These are phyloP conservation scores for Notocelia uddmanniana DNA, from an alignment of 2,888 invertebrate genomes.

Conservation along the genomic window DNA sequence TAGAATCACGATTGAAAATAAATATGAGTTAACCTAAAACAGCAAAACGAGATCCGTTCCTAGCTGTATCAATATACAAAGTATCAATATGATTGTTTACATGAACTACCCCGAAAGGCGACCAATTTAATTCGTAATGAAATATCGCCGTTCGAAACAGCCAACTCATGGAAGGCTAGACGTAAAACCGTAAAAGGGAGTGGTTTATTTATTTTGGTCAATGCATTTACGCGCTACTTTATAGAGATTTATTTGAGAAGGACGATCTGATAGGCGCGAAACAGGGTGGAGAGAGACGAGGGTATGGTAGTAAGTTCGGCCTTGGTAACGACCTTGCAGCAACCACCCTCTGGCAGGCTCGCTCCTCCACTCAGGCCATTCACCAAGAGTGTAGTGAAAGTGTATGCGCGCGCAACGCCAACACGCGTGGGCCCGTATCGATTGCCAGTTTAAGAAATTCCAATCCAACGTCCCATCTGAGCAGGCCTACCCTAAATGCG, in stretches of 20 bases:
- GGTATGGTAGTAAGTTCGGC: constrained; percentile 74
- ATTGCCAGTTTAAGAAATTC: constrained; percentile 67
- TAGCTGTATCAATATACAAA: background rate
- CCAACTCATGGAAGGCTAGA: constrained; percentile 60
- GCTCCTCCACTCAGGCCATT: constrained; percentile 76
- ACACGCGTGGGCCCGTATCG: constrained; percentile 73
- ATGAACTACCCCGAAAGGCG: constrained; percentile 10
- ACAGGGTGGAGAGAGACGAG: constrained; percentile 64
- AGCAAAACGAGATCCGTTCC: background rate
- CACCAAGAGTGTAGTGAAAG: constrained; percentile 71
- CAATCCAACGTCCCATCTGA: constrained; percentile 60
- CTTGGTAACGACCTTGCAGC: constrained; percentile 77
- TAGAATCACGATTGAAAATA: background rate
- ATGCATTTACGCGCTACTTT: constrained; percentile 70
- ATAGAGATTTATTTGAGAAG: constrained; percentile 68
- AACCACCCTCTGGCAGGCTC: constrained; percentile 67
- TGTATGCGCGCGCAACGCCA: constrained; percentile 75
- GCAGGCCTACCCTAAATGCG: constrained; percentile 56
- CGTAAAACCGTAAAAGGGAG: constrained; percentile 63
- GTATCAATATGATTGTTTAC: constrained; percentile 6
- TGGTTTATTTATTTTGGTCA: constrained; percentile 64
- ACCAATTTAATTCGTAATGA: constrained; percentile 23
- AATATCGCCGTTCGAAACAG: constrained; percentile 49
- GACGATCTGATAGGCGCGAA: constrained; percentile 51
- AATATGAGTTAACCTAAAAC: background rate